phyloP scores from a whole-genome alignment of 2,888 invertebrate species.

The Rotaria macrura region DNA sequence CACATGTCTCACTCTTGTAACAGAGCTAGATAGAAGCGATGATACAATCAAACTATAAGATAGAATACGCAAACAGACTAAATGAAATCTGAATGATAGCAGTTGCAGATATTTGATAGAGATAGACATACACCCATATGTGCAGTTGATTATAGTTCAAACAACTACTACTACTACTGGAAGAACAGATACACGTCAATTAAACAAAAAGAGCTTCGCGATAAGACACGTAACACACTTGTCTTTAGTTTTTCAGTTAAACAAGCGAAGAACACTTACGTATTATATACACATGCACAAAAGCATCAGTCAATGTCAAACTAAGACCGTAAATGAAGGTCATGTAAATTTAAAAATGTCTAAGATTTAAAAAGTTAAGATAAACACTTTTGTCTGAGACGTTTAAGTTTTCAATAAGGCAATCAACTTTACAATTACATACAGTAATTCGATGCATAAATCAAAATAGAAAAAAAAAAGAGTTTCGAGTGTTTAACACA shows the following conservation, averaged over 20 bases:
- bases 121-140: background rate
- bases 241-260: background rate
- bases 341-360: background rate
- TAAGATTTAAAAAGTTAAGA: background rate
- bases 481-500: too few species aligned
- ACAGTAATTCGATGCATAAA: background rate
- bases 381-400: background rate
- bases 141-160: background rate
- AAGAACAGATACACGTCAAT: background rate
- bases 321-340: background rate
- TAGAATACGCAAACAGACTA: background rate
- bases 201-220: background rate
- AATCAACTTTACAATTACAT: background rate
- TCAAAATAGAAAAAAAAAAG: background rate
- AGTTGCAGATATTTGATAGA: background rate
- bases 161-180: background rate
- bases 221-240: background rate
- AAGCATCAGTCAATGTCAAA: background rate
- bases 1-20: background rate
- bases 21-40: background rate
- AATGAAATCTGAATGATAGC: background rate
- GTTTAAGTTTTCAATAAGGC: background rate
- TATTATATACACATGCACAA: background rate
- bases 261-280: background rate
- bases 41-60: background rate